Base-by-base conservation (phyloP, 1,140 invertebrate species). In the Drosophila setifemur region DNA sequence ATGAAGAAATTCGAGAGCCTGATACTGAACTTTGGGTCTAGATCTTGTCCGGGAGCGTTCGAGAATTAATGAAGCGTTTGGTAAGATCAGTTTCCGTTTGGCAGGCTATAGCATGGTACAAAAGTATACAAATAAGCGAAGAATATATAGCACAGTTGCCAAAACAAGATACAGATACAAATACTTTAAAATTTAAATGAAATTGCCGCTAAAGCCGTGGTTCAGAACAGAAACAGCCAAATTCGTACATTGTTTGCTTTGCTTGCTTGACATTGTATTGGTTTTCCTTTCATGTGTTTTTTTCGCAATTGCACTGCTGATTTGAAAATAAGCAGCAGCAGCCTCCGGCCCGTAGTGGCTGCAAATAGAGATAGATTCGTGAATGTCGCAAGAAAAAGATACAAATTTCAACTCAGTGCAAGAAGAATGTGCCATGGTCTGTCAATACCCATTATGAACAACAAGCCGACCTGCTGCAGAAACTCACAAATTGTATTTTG, bases 371-470 rank as follows among this genome's bases (percentile, higher is more conserved):
- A 66, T 61, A 43, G 45, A 60, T 23, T n/a, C 74, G 50, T 60
- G 68, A 53, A 73, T 78, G 67, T 77, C 68, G 43, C 68, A 37
- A 49, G 48, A 58, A 54, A 48, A 52, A 66, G 69, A 54, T 73
- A 73, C 77, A 77, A 82, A 82, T 82, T 77, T 61, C 60, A 53
- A 28, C 48, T 44, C 35, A 39, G 25, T 31, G 33, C 48, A 39
- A 58, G 53, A 82, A 82, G 77, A 82, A 82, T 81, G 77, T 68
- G 77, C 66, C 76, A 81, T 61, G 77, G 76, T 81, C 82, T 76
- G 77, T 81, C 77, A 82, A 81, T 82, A 76, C 76, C 77, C 83
- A 60, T 82, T 71, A 83, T 82, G 83, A 73, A 72, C 67, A n/a
- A 54, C 29, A 74, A 18, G 23, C 47, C 29, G 53, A 28, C 47